Evolutionary conservation across 2,797 vertebrate species (phyloP), one percentile per base, ranked within the genome.

Genomic region (Hephaestus fuliginosus): DNA sequence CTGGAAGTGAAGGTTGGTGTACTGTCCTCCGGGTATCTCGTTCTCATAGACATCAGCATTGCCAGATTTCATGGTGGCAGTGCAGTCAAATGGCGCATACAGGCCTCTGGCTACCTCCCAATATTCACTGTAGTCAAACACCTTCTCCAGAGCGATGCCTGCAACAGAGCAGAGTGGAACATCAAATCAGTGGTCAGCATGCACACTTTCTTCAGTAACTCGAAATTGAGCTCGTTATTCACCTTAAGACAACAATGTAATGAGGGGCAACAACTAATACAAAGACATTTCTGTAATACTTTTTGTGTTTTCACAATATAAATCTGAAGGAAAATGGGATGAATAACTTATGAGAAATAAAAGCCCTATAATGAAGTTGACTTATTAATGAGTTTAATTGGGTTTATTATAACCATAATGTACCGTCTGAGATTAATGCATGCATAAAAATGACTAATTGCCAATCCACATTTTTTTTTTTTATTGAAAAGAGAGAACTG

Each of bases 21-120:
- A 99, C 88, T 99, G 98, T 33, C 98, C 98, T 1, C 98, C 98
- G 0, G 98, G 98, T 86, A 99, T 99, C 96, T 99, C 98, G 17
- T 99, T 99, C 95, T 99, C 97, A 3, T 98, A 99, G 25, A 99
- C 97, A 0, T 99, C 98, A 0, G 98, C 96, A 57, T 99, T 99
- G 70, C 98, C 98, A 0, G 98, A 98, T 80, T 98, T 99, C 98
- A 99, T 99, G 93, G 98, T 99, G 91, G 98, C 97, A 0, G 98
- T 99, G 95, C 98, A 99, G 96, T 99, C 98, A 36, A 99, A 99
- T 0, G 98, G 95, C 3, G 98, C 95, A 1, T 99, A 99, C 55
- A 99, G 95, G 0, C 96, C 98, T 56, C 98, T 95, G 9, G 98
- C 93, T 39, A 96, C 96, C 89, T 99, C 98, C 98, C 98, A 99